These are phyloP conservation scores for Psilanteris sp. DNA, from an alignment of 1,140 invertebrate species.

Conservation along the genomic window DNA sequence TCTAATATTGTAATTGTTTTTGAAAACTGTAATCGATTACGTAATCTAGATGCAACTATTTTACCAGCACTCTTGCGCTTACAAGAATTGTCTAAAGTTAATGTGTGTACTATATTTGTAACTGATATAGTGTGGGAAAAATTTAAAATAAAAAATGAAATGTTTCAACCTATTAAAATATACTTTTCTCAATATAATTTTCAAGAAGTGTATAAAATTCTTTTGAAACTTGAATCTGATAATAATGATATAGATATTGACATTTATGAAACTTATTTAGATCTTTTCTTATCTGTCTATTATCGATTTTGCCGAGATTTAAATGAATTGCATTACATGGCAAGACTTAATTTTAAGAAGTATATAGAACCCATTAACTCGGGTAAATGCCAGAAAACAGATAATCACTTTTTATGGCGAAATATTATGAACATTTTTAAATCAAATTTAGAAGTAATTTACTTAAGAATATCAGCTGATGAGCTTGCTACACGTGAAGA, in stretches of 20 bases:
- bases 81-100: conserved; percentile 85
- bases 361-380: conserved; percentile 87
- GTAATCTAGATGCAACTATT: conserved; percentile 86
- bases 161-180: conserved; percentile 86
- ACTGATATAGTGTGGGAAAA: conserved; percentile 90
- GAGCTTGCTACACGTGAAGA: conserved; percentile 66
- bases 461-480: conserved; percentile 83
- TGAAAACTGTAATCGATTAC: conserved; percentile 89
- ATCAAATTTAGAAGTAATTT: conserved; percentile 87
- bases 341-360: conserved; percentile 84
- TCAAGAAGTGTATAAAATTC: conserved; percentile 87
- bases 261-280: conserved; percentile 89
- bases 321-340: conserved; percentile 88
- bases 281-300: conserved; percentile 89
- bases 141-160: conserved; percentile 85
- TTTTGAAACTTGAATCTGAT: conserved; percentile 77
- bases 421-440: conserved; percentile 88
- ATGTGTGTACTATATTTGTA: conserved; percentile 88
- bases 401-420: conserved; percentile 87
- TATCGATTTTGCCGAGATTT: conserved; percentile 89
- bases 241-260: conserved; percentile 68
- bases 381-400: conserved; percentile 80
- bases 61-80: conserved; percentile 86
- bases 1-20: conserved; percentile 83
- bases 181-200: conserved; percentile 91